Evolutionary conservation across 2,888 invertebrate species (phyloP), one percentile per base, ranked within the genome.

Genomic region (Hemistola chrysoprasaria): DNA sequence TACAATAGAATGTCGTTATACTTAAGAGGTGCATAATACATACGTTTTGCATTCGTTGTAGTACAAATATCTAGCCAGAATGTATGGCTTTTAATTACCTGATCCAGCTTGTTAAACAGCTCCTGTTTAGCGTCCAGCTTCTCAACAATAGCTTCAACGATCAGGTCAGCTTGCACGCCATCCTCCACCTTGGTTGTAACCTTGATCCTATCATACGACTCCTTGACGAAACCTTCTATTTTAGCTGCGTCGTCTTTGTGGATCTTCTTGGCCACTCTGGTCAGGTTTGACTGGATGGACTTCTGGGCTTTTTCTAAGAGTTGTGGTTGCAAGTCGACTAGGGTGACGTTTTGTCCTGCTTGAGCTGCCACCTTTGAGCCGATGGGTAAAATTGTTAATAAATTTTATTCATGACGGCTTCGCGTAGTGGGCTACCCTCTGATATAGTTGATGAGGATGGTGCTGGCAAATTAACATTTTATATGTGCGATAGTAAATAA

Each of bases 71-170:
- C n/a, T n/a, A n/a, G n/a, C n/a, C n/a, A n/a, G n/a, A n/a, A n/a
- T n/a, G n/a, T n/a, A n/a, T n/a, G n/a, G n/a, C n/a, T n/a, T n/a
- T n/a, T n/a, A n/a, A n/a, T 65, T 67, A 92, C 92, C 56, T 81
- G 79, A 81, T 97, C 96, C 32, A 97, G 89, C 47, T 90, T 89
- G 43, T 91, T 90, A 65, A 97, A 97, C 3, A 97, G 78, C 58
- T 95, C 92, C 65, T 94, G 94, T 71, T 95, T 96, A 0, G 92
- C 78, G 34, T 92, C 92, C 44, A 97, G 81, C 66, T 95, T 96
- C 77, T 97, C 97, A 6, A 96, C 92, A 65, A 97, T 95, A 0
- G 97, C 97, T 79, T 97, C 97, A 7, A 97, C 91, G 1, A 97
- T 94, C 42, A 97, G 77, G 75, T 96, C 95, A 24, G 63, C 59